Base-by-base conservation (phyloP, 2,888 invertebrate genomes). In the Ormia ochracea region DNA sequence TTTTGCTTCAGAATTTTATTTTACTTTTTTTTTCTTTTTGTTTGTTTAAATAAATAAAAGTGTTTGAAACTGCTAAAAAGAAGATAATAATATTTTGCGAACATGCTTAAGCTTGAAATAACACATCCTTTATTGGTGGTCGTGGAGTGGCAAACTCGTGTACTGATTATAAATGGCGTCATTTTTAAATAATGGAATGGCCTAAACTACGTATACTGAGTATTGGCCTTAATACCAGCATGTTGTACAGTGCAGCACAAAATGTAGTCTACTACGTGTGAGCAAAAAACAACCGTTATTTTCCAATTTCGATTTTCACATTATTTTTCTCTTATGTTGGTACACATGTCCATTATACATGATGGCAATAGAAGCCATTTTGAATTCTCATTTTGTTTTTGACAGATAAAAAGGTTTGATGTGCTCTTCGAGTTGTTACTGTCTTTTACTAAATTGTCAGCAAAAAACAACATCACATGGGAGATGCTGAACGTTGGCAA, bases 1-100 rank as follows among this genome's bases (percentile, higher is more conserved):
- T 54, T 54, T 66, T 50, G 50, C 38, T 48, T 65, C 38, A 19
- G 23, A n/a, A 48, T 66, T 48, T 31, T 66, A 58, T 14, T 50
- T 41, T 41, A 3, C 17, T 73, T 33, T 31, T 48, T 59, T 45
- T n/a, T 33, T 6, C 1, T 38, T 31, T 9, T 1, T 7, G 56
- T 68, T 14, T 19, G 12, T 54, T 12, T 1, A 6, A 23, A 28
- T 4, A 6, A 43, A 41, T 10, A 48, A 36, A n/a, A 19, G 4
- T 33, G 33, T 54, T 21, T 6, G 21, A 33, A 54, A 2, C 12
- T 19, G 12, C 7, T 1, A 45, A 3, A 21, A 52, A 9, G 12
- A n/a, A 31, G 31, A 26, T 5, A 56, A 33, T n/a, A 41, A 5
- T n/a, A 23, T 17, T 14, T n/a, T n/a, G n/a, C n/a, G 26, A 50